Conservation (phyloP, 2,888 invertebrate genomes). For the Sinohyriopsis cumingii region DNA sequence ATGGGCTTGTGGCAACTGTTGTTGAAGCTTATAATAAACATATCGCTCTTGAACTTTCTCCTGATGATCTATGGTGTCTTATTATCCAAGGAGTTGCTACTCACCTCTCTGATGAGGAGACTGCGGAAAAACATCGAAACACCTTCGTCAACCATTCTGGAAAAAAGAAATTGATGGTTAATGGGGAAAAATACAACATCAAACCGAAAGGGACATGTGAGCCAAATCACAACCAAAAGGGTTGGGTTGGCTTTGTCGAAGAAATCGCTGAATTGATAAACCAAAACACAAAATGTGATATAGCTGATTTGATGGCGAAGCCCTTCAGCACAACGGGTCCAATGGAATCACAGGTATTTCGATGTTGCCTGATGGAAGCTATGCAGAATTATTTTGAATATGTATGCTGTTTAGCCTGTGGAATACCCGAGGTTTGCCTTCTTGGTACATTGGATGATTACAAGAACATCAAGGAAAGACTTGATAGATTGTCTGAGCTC, state of each 20-base stretch:
- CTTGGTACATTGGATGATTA: not conserved
- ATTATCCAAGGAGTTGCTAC: not conserved
- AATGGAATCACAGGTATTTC: not conserved
- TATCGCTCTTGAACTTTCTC: not conserved
- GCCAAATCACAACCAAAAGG: too few species aligned
- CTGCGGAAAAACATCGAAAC: not conserved
- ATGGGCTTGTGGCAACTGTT: constrained; percentile 1
- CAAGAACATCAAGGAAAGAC: too few species aligned
- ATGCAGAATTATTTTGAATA: constrained; percentile 1
- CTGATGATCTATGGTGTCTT: not conserved
- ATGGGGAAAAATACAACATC: too few species aligned
- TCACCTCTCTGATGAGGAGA: not conserved
- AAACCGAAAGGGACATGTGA: too few species aligned
- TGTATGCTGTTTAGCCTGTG: not conserved
- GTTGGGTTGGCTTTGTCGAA: not conserved
- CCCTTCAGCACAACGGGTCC: not conserved
- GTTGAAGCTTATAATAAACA: not conserved
- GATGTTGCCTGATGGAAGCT: not conserved
- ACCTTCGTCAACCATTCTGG: not conserved
- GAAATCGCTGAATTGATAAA: not conserved
- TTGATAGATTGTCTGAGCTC: too few species aligned
- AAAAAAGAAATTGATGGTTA: not conserved
- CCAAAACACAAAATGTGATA: not conserved
- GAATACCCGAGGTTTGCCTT: not conserved
- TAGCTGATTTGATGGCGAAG: not conserved